Evolutionary conservation across 2,113 vertebrate species (phyloP).

Genomic region (Microcebus ravelobensis): DNA sequence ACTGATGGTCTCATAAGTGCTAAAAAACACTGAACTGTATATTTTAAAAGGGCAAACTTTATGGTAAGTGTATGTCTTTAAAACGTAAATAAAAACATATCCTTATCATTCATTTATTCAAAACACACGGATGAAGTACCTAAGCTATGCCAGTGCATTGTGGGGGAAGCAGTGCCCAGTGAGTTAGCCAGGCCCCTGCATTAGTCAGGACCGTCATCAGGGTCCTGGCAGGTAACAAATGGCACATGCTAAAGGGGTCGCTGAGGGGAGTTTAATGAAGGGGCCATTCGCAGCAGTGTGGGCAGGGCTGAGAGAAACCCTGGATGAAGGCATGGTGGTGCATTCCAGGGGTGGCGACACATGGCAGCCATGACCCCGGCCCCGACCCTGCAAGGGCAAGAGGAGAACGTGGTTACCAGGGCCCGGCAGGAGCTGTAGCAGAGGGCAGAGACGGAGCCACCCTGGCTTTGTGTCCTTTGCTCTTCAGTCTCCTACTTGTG

Average conservation of each 20-base stretch:
- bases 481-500: neutral
- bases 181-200: neutral
- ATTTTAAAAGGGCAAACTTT: neutral
- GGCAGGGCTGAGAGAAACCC: neutral
- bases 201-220: neutral
- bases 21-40: neutral
- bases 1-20: neutral
- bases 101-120: constrained; percentile 13
- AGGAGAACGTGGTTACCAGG: neutral
- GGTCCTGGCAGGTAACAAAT: neutral
- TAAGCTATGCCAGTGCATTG: neutral
- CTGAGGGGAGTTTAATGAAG: neutral
- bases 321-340: neutral
- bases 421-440: neutral
- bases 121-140: neutral
- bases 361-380: neutral
- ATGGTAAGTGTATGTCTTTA: neutral
- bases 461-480: neutral
- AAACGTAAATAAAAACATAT: constrained; percentile 17
- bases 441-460: neutral
- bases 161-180: neutral
- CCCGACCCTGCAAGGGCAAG: neutral
- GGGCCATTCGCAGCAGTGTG: neutral
- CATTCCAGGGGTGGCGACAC: neutral
- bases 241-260: neutral